Evolutionary conservation across 2,888 invertebrate species (phyloP).

Genomic region (Pachycephus smyrnensis): DNA sequence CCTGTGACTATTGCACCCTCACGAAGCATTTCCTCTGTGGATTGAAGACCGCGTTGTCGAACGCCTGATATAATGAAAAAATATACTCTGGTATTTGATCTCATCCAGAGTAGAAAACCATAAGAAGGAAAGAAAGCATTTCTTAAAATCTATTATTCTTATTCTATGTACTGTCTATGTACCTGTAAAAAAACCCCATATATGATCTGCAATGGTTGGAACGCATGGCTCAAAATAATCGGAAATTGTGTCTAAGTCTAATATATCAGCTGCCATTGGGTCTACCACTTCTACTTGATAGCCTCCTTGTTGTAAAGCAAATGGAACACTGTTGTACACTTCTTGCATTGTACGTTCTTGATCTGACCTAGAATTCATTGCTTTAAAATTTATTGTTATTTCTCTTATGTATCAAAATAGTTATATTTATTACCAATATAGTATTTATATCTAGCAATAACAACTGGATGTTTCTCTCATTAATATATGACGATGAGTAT

Average conservation of each 20-base stretch:
- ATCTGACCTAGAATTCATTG: slow-evolving; percentile 71
- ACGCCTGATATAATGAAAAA: slow-evolving; percentile 70
- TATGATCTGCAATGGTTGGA: slow-evolving; percentile 81
- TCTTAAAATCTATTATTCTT: not conserved
- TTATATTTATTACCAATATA: not conserved
- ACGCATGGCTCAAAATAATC: slow-evolving; percentile 85
- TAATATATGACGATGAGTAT: not conserved
- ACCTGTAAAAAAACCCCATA: slow-evolving; percentile 86
- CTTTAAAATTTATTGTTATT: slow-evolving; percentile 4
- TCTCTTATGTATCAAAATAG: not conserved
- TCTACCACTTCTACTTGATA: slow-evolving; percentile 81
- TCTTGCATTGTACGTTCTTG: slow-evolving; percentile 83
- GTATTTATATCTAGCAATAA: not conserved
- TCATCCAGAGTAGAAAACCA: not conserved
- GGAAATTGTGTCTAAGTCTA: slow-evolving; percentile 85
- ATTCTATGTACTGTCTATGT: not conserved
- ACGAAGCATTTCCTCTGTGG: slow-evolving; percentile 87
- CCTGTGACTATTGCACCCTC: slow-evolving; percentile 84
- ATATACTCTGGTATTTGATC: not conserved
- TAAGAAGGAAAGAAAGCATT: not conserved
- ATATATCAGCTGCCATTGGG: slow-evolving; percentile 78
- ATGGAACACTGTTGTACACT: slow-evolving; percentile 84
- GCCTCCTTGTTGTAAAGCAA: slow-evolving; percentile 75
- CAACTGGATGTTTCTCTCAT: not conserved
- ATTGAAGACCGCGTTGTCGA: slow-evolving; percentile 85